These are phyloP conservation scores for Isichthys henryi DNA, from an alignment of 2,113 vertebrate species.

Conservation along the genomic window DNA sequence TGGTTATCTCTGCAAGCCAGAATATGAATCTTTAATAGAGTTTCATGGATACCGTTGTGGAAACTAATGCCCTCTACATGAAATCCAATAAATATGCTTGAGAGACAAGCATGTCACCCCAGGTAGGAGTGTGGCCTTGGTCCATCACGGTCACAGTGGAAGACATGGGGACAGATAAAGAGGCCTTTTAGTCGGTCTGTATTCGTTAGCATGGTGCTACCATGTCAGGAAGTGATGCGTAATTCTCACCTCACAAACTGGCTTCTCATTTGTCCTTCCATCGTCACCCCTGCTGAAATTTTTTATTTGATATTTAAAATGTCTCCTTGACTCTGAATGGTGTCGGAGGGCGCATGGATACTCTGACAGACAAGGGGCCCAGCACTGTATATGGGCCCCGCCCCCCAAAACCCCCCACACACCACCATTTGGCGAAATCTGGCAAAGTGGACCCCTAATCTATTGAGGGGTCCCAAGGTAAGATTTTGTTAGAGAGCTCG, in stretches of 20 bases:
- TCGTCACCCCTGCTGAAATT: neutral
- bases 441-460: neutral
- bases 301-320: neutral
- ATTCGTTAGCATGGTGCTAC: neutral
- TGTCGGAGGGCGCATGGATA: neutral
- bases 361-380: neutral
- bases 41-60: neutral
- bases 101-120: conserved; percentile 4
- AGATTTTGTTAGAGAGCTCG: neutral
- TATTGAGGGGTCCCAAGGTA: neutral
- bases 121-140: conserved; percentile 12
- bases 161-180: neutral
- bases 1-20: conserved; percentile 13
- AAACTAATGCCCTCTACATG: conserved; percentile 15
- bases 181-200: neutral
- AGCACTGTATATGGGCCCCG: neutral
- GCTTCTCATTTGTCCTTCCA: neutral
- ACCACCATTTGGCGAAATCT: neutral
- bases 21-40: conserved; percentile 20
- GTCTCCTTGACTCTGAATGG: neutral
- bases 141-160: neutral
- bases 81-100: conserved; percentile 24
- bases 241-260: neutral
- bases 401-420: too few relatives aligned
- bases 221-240: neutral